These are phyloP conservation scores for Odontamblyopus rebecca DNA, from an alignment of 2,797 vertebrate species.

Conservation along the genomic window DNA sequence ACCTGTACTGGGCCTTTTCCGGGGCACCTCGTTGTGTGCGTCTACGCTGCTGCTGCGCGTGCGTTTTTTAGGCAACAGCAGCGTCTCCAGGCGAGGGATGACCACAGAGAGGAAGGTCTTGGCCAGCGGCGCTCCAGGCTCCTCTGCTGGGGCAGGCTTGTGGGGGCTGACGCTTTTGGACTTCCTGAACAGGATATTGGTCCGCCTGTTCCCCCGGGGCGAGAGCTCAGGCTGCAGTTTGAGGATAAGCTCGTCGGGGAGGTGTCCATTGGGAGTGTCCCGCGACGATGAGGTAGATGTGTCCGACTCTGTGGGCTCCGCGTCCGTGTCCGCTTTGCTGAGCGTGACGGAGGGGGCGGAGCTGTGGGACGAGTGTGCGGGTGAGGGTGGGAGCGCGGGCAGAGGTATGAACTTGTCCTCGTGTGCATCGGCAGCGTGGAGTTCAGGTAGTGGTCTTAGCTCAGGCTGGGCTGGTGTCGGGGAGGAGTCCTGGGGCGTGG, in stretches of 20 bases:
- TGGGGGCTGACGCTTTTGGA: constrained; percentile 95
- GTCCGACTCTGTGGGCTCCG: constrained; percentile 83
- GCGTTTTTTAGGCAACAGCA: constrained; percentile 94
- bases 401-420: constrained; percentile 85
- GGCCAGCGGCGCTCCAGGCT: constrained; percentile 85
- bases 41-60: constrained; percentile 88
- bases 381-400: constrained; percentile 83
- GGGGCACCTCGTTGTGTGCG: constrained; percentile 84
- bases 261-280: constrained; percentile 82
- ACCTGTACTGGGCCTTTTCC: constrained; percentile 94
- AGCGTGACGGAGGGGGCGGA: constrained; percentile 85
- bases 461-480: constrained; percentile 64
- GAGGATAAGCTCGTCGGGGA: constrained; percentile 78
- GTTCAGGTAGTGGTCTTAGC: constrained; percentile 55
- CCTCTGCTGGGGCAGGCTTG: constrained; percentile 84
- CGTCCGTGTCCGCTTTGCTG: constrained; percentile 81
- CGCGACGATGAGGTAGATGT: constrained; percentile 83
- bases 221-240: constrained; percentile 80
- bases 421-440: constrained; percentile 58
- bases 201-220: constrained; percentile 85
- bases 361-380: constrained; percentile 79
- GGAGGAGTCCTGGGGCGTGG: constrained; percentile 4
- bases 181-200: constrained; percentile 90
- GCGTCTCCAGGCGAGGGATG: constrained; percentile 96
- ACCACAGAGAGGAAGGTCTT: constrained; percentile 99